Conservation (phyloP, 2,888 invertebrate genomes). For the Atethmia centrago region DNA sequence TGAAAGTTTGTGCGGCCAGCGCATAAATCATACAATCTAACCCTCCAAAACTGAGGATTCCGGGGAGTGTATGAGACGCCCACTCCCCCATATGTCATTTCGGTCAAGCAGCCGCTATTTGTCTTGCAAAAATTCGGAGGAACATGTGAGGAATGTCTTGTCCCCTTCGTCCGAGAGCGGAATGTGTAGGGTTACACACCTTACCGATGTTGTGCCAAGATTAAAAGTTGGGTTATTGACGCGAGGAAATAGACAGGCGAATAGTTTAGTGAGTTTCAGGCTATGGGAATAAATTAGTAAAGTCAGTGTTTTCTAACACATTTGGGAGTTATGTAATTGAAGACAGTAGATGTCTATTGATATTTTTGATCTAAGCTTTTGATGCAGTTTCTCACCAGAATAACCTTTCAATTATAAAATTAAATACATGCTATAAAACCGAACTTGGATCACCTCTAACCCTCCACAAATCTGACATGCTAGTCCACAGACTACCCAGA, state of each 20-base stretch:
- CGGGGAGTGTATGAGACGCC: slow-evolving; percentile 81
- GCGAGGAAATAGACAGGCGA: slow-evolving; percentile 26
- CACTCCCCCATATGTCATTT: slow-evolving; percentile 86
- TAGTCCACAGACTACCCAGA: slow-evolving; percentile 13
- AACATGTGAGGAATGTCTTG: slow-evolving; percentile 84
- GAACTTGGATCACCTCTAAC: not conserved
- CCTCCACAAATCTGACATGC: not conserved
- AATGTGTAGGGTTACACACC: slow-evolving; percentile 74
- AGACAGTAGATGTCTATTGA: not conserved
- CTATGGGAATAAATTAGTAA: not conserved
- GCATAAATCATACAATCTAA: slow-evolving; percentile 76
- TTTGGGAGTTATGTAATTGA: not conserved
- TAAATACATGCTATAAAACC: not conserved
- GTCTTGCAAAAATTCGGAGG: slow-evolving; percentile 88
- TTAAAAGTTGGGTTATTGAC: slow-evolving; percentile 67
- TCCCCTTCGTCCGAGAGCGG: slow-evolving; percentile 71
- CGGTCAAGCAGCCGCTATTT: slow-evolving; percentile 86
- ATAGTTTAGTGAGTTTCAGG: slow-evolving; percentile 40
- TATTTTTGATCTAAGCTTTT: not conserved
- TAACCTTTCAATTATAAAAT: not conserved
- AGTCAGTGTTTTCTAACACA: not conserved
- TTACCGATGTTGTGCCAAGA: slow-evolving; percentile 62
- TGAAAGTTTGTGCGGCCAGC: slow-evolving; percentile 71
- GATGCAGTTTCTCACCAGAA: not conserved
- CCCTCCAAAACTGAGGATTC: slow-evolving; percentile 76